A percentile compares a stretch with the other conserved stretches of the same genome.
Evolutionary conservation across 2,888 invertebrate genomes (phyloP).

Genomic region (Apantesis nais): DNA sequence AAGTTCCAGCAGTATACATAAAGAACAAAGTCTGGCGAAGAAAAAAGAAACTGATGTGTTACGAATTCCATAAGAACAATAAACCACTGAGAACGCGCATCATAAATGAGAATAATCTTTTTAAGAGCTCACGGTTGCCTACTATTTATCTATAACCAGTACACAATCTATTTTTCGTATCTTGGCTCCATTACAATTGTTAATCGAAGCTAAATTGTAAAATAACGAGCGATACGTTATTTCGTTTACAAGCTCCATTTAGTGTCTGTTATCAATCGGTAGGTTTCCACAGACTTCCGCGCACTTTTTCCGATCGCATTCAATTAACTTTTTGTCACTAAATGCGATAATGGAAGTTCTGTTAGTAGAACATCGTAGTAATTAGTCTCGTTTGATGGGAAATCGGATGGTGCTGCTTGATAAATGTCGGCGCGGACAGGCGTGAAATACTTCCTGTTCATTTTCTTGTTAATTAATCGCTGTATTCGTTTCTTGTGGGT

Average conservation of each 20-base stretch:
- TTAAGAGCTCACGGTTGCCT: background rate
- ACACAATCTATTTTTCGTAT: background rate
- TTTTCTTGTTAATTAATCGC: constrained; percentile 20
- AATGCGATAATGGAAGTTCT: constrained; percentile 33
- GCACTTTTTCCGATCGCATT: constrained; percentile 39
- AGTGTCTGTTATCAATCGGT: constrained; percentile 35
- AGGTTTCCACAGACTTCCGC: constrained; percentile 46
- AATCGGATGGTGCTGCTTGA: constrained; percentile 29
- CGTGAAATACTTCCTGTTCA: constrained; percentile 17
- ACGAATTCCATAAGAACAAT: background rate
- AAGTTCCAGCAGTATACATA: background rate
- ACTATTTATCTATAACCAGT: background rate
- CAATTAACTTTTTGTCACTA: constrained; percentile 43
- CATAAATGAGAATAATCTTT: background rate
- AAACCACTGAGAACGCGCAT: background rate
- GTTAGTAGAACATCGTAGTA: constrained; percentile 40
- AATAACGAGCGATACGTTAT: constrained; percentile 25
- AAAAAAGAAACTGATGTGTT: background rate
- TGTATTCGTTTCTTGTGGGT: background rate
- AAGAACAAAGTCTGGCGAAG: background rate
- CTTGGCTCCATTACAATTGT: background rate
- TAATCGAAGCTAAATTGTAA: constrained; percentile 18
- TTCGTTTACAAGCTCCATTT: constrained; percentile 23
- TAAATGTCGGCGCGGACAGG: constrained; percentile 29
- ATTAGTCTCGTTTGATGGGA: constrained; percentile 36